Conservation (phyloP, 2,888 invertebrate genomes). For the Sympetrum striolatum region DNA sequence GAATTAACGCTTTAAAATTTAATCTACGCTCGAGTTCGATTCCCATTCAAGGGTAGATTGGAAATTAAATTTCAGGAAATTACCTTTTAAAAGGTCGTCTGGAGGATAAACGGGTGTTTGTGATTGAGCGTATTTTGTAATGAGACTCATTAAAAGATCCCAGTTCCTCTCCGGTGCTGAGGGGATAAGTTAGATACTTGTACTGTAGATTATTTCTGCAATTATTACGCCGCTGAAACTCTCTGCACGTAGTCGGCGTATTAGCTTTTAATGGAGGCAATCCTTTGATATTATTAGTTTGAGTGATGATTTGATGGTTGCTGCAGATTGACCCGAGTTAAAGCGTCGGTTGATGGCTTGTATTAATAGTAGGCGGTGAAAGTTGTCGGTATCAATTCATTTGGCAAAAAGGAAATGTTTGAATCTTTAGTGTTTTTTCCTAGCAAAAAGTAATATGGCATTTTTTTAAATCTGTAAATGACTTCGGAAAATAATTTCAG, state of each 20-base stretch:
- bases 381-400: too few species aligned
- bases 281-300: too few species aligned
- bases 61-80: slow-evolving; percentile 20
- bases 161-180: not conserved
- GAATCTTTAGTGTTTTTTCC: too few species aligned
- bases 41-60: slow-evolving; percentile 12
- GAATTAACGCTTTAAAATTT: slow-evolving; percentile 35
- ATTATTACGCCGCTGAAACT: not conserved
- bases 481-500: too few species aligned
- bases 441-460: too few species aligned
- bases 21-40: slow-evolving; percentile 1
- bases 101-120: slow-evolving; percentile 2
- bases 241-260: not conserved
- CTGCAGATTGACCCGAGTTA: too few species aligned
- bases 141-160: slow-evolving; percentile 3
- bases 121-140: not conserved
- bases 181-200: not conserved
- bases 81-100: slow-evolving; percentile 33
- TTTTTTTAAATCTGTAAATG: too few species aligned
- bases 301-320: too few species aligned
- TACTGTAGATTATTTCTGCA: not conserved
- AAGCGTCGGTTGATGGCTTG: too few species aligned
- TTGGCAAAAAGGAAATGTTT: too few species aligned
- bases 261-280: not conserved
- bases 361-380: too few species aligned